Evolutionary conservation across 2,888 invertebrate species (phyloP).

Genomic region (Ferdinandea cuprea): DNA sequence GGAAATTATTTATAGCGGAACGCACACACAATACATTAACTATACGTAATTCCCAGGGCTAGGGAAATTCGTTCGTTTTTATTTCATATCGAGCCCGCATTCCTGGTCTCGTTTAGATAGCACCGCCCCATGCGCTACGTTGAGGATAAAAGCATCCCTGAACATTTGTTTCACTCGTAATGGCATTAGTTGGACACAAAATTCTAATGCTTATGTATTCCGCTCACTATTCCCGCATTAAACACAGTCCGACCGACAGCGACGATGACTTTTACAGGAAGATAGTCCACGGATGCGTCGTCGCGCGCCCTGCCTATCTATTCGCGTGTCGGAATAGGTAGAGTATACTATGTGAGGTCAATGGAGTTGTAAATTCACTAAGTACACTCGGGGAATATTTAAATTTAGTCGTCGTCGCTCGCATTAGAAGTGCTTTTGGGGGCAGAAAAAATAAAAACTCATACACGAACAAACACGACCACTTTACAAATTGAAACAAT

Average conservation of each 20-base stretch:
- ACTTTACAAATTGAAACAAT: conserved; percentile 69
- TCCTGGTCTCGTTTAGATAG: conserved; percentile 35
- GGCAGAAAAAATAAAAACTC: conserved; percentile 8
- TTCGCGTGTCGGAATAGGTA: conserved; percentile 23
- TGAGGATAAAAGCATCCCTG: conserved; percentile 48
- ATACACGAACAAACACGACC: conserved; percentile 13
- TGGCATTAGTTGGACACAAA: conserved; percentile 11
- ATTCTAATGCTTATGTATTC: conserved; percentile 45
- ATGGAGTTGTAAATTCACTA: conserved; percentile 65
- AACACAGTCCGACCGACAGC: conserved; percentile 1
- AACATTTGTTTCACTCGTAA: conserved; percentile 15
- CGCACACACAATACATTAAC: conserved; percentile 47
- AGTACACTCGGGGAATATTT: conserved; percentile 59
- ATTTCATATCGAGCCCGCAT: conserved; percentile 40
- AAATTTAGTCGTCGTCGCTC: conserved; percentile 27
- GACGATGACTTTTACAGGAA: conserved; percentile 22
- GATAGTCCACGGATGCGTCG: conserved; percentile 7
- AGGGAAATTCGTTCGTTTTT: conserved; percentile 14
- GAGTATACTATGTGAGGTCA: conserved; percentile 54
- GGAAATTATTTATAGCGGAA: conserved; percentile 49
- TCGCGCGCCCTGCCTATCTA: not conserved
- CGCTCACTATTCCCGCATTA: conserved; percentile 37
- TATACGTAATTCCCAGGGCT: conserved; percentile 53
- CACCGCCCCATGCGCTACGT: not conserved
- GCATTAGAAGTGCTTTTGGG: not conserved